phyloP scores from a whole-genome alignment of 2,113 vertebrate species.

The Pseudonaja textilis region DNA sequence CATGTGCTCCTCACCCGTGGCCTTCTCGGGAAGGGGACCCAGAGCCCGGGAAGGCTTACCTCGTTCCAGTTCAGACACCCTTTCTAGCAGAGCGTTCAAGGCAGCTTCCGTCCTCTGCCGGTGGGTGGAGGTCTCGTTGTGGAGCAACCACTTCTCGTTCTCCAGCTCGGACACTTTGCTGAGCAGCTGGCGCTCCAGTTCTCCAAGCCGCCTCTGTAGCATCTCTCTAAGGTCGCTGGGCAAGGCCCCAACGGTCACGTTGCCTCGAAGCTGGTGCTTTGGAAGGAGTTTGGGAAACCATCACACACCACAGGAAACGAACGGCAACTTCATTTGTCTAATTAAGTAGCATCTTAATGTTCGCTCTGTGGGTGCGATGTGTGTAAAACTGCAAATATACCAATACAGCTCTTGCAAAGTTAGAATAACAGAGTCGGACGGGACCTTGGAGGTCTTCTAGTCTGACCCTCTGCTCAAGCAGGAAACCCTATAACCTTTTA shows the following conservation, averaged over 20 bases:
- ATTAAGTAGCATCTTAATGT: not conserved
- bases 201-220: slow-evolving; percentile 85
- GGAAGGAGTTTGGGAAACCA: not conserved
- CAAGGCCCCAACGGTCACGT: slow-evolving; percentile 71
- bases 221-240: slow-evolving; percentile 87
- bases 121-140: slow-evolving; percentile 91
- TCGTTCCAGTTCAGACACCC: slow-evolving; percentile 91
- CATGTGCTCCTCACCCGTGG: not conserved
- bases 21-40: rapidly evolving
- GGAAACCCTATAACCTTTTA: no score
- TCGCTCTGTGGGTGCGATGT: no score
- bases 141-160: slow-evolving; percentile 92
- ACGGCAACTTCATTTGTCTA: not conserved
- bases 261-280: slow-evolving; percentile 84
- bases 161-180: slow-evolving; percentile 93
- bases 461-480: no score
- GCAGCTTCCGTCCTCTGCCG: slow-evolving; percentile 88
- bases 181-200: slow-evolving; percentile 89
- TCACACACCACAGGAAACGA: not conserved
- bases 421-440: no score
- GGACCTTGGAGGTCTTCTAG: no score
- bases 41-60: slow-evolving; percentile 66
- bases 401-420: not conserved
- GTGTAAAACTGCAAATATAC: not conserved
- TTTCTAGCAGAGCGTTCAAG: slow-evolving; percentile 87